Percentiles rank a stretch among this genome's conserved stretches.
These are phyloP conservation scores for Argynnis bischoffii DNA, from an alignment of 2,888 invertebrate species.

Conservation along the genomic window DNA sequence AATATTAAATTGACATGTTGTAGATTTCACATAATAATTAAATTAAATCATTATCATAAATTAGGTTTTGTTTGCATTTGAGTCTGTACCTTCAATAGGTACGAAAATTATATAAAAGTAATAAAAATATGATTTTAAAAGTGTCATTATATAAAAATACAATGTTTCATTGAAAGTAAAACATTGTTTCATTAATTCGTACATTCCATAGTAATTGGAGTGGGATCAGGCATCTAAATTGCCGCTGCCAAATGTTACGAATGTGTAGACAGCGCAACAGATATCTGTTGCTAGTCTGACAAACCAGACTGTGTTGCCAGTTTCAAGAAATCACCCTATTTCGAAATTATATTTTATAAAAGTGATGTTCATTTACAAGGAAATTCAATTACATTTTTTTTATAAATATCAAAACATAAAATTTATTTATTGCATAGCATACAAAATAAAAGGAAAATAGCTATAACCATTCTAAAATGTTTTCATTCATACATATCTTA, in stretches of 20 bases:
- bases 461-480: no score
- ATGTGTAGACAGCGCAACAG: conserved; percentile 61
- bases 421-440: no score
- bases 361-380: background rate
- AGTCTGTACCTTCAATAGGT: no score
- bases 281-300: conserved; percentile 65
- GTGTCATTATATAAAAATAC: background rate
- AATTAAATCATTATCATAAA: no score
- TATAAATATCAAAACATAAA: no score
- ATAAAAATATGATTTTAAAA: background rate
- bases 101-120: no score
- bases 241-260: conserved; percentile 27
- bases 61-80: no score
- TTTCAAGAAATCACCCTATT: conserved; percentile 7
- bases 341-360: background rate
- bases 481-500: background rate
- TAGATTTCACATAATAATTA: no score
- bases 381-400: background rate
- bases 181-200: conserved; percentile 18
- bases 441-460: no score
- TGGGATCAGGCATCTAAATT: conserved; percentile 23
- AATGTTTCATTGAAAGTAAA: conserved; percentile 15
- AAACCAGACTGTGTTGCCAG: conserved; percentile 33
- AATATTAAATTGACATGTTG: no score
- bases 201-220: conserved; percentile 22